Conservation (phyloP, 2,888 invertebrate species). For the Hyalella azteca region DNA sequence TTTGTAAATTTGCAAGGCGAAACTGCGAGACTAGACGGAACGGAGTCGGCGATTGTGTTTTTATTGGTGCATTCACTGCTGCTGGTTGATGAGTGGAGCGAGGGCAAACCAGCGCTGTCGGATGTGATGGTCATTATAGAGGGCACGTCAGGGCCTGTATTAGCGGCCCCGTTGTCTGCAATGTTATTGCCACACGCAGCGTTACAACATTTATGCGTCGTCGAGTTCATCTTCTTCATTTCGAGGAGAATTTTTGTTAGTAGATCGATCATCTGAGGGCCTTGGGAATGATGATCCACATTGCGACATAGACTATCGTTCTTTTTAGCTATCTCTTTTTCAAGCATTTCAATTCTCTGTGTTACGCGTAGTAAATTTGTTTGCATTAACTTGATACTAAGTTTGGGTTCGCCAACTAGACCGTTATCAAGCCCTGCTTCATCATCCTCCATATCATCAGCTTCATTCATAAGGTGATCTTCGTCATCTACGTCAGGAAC, state of each 20-base stretch:
- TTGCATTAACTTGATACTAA: background rate
- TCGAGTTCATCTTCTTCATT: conserved; percentile 33
- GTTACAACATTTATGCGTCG: background rate
- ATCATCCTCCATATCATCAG: background rate
- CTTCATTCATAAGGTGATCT: background rate
- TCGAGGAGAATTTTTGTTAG: background rate
- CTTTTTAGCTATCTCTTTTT: conserved; percentile 7
- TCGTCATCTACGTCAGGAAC: background rate
- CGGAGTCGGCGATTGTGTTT: background rate
- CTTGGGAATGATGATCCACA: background rate
- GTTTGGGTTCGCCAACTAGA: background rate
- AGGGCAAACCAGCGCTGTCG: background rate
- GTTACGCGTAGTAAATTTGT: conserved; percentile 15
- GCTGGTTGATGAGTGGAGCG: background rate
- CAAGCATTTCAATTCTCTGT: conserved; percentile 18
- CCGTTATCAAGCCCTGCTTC: background rate
- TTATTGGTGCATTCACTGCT: background rate
- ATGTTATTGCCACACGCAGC: background rate
- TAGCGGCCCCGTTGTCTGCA: background rate
- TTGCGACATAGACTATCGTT: background rate
- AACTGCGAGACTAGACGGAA: background rate
- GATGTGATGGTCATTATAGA: background rate
- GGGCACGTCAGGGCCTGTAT: background rate
- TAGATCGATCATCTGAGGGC: background rate
- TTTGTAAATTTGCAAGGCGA: background rate